phyloP scores from a whole-genome alignment of 2,113 vertebrate genomes.

The Apodemus sylvaticus region DNA sequence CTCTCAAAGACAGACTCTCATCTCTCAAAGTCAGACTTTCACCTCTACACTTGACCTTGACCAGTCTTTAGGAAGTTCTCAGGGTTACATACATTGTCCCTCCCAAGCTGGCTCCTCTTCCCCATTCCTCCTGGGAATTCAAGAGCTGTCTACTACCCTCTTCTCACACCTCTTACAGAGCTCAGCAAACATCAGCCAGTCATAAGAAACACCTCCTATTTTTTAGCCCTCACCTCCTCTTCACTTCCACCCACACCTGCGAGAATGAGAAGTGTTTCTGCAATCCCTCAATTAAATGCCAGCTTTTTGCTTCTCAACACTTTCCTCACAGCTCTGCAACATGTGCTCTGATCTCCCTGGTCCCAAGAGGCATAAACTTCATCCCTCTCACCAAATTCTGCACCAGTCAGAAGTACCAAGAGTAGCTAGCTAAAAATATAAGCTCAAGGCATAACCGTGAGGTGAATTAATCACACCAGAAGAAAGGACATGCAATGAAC shows the following conservation, averaged over 20 bases:
- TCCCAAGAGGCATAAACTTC: fast-evolving
- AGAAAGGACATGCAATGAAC: too few species aligned
- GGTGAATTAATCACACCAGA: background rate
- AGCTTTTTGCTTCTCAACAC: background rate
- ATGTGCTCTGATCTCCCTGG: fast-evolving
- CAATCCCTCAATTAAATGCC: background rate
- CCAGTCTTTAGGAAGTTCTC: background rate
- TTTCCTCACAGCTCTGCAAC: background rate
- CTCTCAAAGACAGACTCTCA: too few species aligned
- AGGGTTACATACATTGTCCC: too few species aligned
- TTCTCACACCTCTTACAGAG: background rate
- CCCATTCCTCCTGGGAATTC: background rate
- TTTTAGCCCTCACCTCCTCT: background rate
- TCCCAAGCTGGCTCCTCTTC: too few species aligned
- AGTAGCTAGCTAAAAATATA: background rate
- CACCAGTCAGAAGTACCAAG: background rate
- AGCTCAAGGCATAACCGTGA: background rate
- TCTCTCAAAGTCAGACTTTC: background rate
- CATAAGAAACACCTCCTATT: background rate
- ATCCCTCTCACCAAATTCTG: background rate
- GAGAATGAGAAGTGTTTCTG: background rate
- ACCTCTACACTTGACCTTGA: background rate
- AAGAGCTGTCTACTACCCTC: too few species aligned
- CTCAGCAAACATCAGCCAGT: background rate
- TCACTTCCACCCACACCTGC: too few species aligned